Conservation (phyloP, 2,797 vertebrate species). For the Poecilia picta region DNA sequence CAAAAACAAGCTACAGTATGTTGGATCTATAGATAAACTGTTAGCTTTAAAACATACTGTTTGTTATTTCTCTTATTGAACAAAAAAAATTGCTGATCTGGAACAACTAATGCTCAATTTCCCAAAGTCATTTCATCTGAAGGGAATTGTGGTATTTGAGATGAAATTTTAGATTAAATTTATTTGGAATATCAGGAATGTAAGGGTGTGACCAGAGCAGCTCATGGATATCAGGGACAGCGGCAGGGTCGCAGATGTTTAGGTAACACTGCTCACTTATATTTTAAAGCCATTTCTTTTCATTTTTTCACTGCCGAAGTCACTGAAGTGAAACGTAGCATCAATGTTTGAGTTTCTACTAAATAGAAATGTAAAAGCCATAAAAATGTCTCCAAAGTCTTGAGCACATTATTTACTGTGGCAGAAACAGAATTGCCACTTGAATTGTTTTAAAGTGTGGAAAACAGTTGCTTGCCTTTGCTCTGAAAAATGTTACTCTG, state of each 20-base stretch:
- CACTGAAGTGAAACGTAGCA: not conserved
- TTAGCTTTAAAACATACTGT: not conserved
- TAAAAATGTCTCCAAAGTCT: not conserved
- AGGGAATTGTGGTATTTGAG: not conserved
- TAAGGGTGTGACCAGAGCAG: not conserved
- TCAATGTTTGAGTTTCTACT: not conserved
- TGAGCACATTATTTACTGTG: not conserved
- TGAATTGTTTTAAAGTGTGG: not conserved
- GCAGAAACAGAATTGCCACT: not conserved
- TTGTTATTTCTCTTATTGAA: not conserved
- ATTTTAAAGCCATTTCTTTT: not conserved
- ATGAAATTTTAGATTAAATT: not conserved
- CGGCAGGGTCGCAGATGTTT: not conserved
- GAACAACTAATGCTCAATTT: not conserved
- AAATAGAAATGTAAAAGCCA: not conserved
- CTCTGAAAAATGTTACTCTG: not conserved
- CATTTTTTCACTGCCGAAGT: not conserved
- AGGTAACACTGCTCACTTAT: not conserved
- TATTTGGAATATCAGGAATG: not conserved
- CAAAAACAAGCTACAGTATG: not conserved
- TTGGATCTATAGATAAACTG: not conserved
- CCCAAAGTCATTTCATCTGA: not conserved
- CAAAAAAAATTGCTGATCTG: not conserved
- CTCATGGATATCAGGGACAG: not conserved
- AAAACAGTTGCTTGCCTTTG: not conserved